Base-by-base conservation (phyloP, 1,140 invertebrate species). In the Adoxophyes honmai region DNA sequence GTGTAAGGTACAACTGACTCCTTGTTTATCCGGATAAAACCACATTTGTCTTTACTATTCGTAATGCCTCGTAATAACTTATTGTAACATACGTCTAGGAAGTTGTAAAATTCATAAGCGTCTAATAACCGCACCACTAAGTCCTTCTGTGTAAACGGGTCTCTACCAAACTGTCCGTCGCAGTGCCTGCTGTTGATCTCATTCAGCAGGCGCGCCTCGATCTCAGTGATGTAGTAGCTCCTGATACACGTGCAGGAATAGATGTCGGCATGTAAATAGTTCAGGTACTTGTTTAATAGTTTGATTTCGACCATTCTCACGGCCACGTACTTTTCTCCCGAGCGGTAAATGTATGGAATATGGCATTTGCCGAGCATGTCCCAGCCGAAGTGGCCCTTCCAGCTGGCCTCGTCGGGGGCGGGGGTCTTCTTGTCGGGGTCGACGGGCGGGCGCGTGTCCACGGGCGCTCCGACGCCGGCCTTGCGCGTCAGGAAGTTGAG, bases 121-220 rank as follows among this genome's bases (percentile, higher is more conserved):
- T 99, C 97, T 15, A 92, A 91, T 9, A 98, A 81, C 13, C 94
- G 91, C 13, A 98, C 97, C 9, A 98, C 95, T 21, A 98, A 89
- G 89, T 99, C 97, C 77, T 97, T 96, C 36, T 92, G 92, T 0
- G 95, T 96, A 80, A 98, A 99, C n/a, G 93, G 91, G 61, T 97
- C 96, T 38, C 94, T 92, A 0, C 97, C 97, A 87, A 96, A 99
- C 68, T 96, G 94, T 63, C 91, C 93, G 69, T 98, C 97, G 90
- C 97, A 98, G 76, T 99, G 98, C 82, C 94, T 95, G 28, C 92
- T 90, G 89, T 98, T 99, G 60, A 99, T 98, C 85, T 98, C 97
- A 79, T 97, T 98, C 16, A 98, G 91, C 10, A 98, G 90, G 60
- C 95, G 94, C 42, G 96, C 94, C 89, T 99, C 97, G 1, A 94